Evolutionary conservation across 2,113 vertebrate genomes (phyloP), one percentile per base, ranked within the genome.

Genomic region (Craseonycteris thonglongyai): DNA sequence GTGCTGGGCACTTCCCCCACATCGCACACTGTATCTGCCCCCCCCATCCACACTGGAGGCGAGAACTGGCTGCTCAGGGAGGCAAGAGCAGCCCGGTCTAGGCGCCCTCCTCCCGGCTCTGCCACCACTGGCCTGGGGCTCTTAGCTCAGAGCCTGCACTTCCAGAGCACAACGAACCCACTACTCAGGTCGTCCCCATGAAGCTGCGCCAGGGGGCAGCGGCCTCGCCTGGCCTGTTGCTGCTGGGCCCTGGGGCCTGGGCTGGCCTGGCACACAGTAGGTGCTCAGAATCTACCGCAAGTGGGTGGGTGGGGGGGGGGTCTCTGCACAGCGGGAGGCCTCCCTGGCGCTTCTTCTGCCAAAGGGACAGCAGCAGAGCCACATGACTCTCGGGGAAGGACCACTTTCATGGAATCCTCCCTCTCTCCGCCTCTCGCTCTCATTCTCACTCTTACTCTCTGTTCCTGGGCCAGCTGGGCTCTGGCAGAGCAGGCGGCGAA

Each of bases 101-200:
- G n/a, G n/a, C n/a, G n/a, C n/a, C n/a, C n/a, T n/a, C n/a, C n/a
- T n/a, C n/a, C n/a, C n/a, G n/a, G n/a, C n/a, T n/a, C n/a, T n/a
- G n/a, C n/a, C n/a, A 14, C 3, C 5, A 0, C 14, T 18, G 51
- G 19, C 5, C 8, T 13, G 21, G 58, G 76, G 6, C 26, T 7
- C 13, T 22, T 15, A 35, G 68, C 47, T 1, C 49, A 63, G 72
- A 21, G 42, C 26, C 0, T 0, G 51, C 11, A 35, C 1, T 0
- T 11, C 30, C 59, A 33, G 45, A n/a, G 68, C 40, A 5, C 0
- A 2, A 3, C 28, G 16, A 40, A 15, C 21, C 21, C 35, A 5
- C 71, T 19, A 18, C 54, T 56, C 16, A 56, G 0, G 1, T 30
- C 15, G 3, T 80, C 1, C 13, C 7, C 14, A 0, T 18, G 26